These are phyloP conservation scores for rat (Rattus norvegicus) DNA, from an alignment of 2,113 vertebrate genomes.

Conservation along the genomic window GRCr8 NC_086024.1:41028501-41029000, in stretches of 20 bases:
- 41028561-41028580: background rate
- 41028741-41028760: background rate
- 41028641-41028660: background rate
- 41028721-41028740: background rate
- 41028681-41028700: background rate
- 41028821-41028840: background rate
- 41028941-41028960: background rate
- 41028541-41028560: background rate
- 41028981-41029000: background rate
- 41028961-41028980: background rate
- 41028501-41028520: background rate
- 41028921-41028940: background rate
- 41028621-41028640: background rate
- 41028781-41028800: too few relatives aligned
- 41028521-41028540: background rate
- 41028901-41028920: background rate
- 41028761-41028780: background rate
- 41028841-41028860: background rate
- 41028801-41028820: background rate
- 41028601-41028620: background rate
- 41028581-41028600: background rate
- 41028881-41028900: background rate
- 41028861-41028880: background rate
- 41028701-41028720: background rate
- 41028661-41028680: background rate